phyloP scores from a whole-genome alignment of 2,888 invertebrate genomes.

The Synergus gifuensis region DNA sequence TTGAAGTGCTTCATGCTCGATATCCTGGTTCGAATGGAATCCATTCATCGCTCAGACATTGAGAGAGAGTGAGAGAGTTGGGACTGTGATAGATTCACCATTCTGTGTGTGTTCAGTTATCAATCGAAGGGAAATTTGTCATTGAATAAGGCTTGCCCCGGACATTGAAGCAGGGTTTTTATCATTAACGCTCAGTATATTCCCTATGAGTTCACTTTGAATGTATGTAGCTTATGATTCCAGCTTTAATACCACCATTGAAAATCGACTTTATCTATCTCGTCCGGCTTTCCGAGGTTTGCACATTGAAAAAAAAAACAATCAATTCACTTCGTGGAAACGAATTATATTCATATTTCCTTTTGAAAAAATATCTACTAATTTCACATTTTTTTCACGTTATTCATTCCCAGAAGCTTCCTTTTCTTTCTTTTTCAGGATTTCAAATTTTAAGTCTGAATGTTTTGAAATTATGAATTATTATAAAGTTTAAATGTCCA shows the following conservation, averaged over 20 bases:
- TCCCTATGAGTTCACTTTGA: neutral
- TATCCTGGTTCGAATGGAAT: constrained; percentile 46
- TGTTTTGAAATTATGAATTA: too few relatives aligned
- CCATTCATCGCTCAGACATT: constrained; percentile 43
- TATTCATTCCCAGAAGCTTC: too few relatives aligned
- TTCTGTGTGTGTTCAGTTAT: constrained; percentile 12
- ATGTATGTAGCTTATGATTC: neutral
- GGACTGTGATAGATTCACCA: constrained; percentile 44
- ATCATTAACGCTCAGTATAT: constrained; percentile 21
- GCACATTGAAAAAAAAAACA: neutral
- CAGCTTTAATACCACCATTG: neutral
- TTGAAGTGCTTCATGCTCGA: constrained; percentile 37
- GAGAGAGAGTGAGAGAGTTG: neutral
- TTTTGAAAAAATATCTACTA: too few relatives aligned
- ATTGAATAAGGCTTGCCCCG: constrained; percentile 3
- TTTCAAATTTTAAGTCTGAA: too few relatives aligned
- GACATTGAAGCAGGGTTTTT: constrained; percentile 15
- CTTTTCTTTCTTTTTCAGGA: too few relatives aligned
- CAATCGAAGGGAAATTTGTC: constrained; percentile 47
- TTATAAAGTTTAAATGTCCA: too few relatives aligned
- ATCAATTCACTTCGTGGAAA: neutral
- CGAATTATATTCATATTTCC: neutral
- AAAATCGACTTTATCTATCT: neutral
- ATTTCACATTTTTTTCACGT: too few relatives aligned
- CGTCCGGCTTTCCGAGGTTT: neutral